Evolutionary conservation across 2,888 invertebrate genomes (phyloP).

Genomic region (Arge pagana): DNA sequence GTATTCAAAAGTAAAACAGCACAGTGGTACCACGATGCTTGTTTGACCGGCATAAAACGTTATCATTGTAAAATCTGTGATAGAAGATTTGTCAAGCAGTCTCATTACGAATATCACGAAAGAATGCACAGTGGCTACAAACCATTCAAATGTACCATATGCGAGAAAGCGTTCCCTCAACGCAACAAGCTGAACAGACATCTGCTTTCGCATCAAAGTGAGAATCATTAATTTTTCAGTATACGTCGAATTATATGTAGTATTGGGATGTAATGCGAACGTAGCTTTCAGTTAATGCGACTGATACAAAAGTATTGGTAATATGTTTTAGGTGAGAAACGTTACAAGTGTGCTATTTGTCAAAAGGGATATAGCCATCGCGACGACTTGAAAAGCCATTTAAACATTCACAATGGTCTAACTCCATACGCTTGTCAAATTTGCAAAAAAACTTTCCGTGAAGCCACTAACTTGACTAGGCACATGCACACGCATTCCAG

Average conservation of each 20-base stretch:
- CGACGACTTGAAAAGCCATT: constrained; percentile 65
- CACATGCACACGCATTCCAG: constrained; percentile 73
- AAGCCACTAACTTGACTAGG: constrained; percentile 70
- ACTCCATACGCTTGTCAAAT: constrained; percentile 67
- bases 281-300: too few species aligned
- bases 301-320: too few species aligned
- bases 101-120: constrained; percentile 76
- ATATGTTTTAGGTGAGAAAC: constrained; percentile 59
- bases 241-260: too few species aligned
- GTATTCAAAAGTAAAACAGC: constrained; percentile 66
- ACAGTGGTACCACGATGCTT: constrained; percentile 50
- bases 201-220: constrained; percentile 55
- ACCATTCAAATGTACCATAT: constrained; percentile 66
- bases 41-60: constrained; percentile 57
- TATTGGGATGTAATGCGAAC: too few species aligned
- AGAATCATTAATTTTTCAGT: too few species aligned
- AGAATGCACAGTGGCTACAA: constrained; percentile 68
- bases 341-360: constrained; percentile 65
- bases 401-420: constrained; percentile 61
- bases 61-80: constrained; percentile 61
- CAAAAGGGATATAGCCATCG: constrained; percentile 66
- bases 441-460: constrained; percentile 71
- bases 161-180: constrained; percentile 72
- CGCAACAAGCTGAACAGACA: constrained; percentile 74
- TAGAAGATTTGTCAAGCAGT: constrained; percentile 66